Conservation (phyloP, 2,888 invertebrate genomes). For the Eledone cirrhosa region DNA sequence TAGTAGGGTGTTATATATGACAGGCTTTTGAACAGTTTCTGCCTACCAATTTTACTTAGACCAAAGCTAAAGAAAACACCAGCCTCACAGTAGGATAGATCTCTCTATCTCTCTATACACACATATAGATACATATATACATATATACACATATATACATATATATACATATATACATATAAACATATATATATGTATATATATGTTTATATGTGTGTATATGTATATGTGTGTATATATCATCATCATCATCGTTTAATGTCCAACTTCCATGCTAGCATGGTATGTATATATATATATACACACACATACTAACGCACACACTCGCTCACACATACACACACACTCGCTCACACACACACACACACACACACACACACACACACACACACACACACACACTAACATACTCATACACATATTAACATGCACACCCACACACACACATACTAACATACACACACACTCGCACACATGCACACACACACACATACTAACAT, state of each 20-base stretch:
- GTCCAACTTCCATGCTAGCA: too few species aligned
- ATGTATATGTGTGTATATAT: background rate
- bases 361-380: background rate
- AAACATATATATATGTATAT: background rate
- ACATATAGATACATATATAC: background rate
- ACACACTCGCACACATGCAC: too few species aligned
- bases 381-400: background rate
- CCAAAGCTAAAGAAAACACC: too few species aligned
- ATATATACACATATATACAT: background rate
- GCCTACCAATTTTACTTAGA: too few species aligned
- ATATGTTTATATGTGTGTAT: background rate
- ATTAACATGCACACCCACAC: too few species aligned
- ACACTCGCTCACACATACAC: background rate
- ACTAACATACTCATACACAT: too few species aligned
- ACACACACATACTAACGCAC: background rate
- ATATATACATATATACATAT: background rate
- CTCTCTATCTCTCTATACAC: background rate
- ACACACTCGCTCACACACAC: background rate
- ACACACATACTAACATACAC: too few species aligned
- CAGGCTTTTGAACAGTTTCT: too few species aligned
- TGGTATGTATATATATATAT: background rate
- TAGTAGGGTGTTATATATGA: too few species aligned
- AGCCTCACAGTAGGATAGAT: too few species aligned
- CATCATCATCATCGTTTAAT: background rate
- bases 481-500: too few species aligned